Conservation (phyloP, 2,888 invertebrate species). For the Noctua fimbriata region DNA sequence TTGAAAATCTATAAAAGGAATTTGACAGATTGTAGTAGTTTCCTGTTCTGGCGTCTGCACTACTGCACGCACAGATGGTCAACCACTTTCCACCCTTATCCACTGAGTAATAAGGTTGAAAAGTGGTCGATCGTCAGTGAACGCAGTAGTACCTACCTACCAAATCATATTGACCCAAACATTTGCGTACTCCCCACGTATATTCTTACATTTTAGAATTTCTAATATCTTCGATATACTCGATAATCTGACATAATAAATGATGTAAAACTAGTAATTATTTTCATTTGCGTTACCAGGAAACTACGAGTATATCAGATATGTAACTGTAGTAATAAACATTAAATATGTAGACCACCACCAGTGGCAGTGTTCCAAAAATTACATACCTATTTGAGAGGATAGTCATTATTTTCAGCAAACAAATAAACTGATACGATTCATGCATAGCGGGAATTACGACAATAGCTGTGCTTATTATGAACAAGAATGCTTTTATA, state of each 20-base stretch:
- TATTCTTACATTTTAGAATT: background rate
- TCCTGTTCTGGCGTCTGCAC: background rate
- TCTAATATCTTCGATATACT: no score
- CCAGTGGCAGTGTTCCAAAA: slow-evolving; percentile 59
- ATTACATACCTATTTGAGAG: slow-evolving; percentile 53
- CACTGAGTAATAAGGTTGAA: background rate
- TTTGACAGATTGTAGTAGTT: no score
- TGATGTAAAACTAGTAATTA: background rate
- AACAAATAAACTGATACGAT: slow-evolving; percentile 54
- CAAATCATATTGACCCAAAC: background rate
- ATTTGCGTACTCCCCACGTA: background rate
- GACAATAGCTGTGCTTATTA: slow-evolving; percentile 6
- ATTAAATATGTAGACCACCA: slow-evolving; percentile 50
- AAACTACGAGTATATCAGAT: slow-evolving; percentile 25
- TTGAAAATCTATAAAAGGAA: no score
- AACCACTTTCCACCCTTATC: background rate
- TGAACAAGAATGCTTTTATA: slow-evolving; percentile 1
- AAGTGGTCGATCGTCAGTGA: background rate
- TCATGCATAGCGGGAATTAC: slow-evolving; percentile 26
- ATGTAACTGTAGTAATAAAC: slow-evolving; percentile 40
- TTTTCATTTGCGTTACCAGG: slow-evolving; percentile 23
- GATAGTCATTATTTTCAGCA: slow-evolving; percentile 48
- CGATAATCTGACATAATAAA: background rate
- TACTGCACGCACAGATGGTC: background rate
- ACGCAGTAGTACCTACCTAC: background rate